Conservation (phyloP, 2,113 vertebrate genomes). For the Cebidichthys violaceus region DNA sequence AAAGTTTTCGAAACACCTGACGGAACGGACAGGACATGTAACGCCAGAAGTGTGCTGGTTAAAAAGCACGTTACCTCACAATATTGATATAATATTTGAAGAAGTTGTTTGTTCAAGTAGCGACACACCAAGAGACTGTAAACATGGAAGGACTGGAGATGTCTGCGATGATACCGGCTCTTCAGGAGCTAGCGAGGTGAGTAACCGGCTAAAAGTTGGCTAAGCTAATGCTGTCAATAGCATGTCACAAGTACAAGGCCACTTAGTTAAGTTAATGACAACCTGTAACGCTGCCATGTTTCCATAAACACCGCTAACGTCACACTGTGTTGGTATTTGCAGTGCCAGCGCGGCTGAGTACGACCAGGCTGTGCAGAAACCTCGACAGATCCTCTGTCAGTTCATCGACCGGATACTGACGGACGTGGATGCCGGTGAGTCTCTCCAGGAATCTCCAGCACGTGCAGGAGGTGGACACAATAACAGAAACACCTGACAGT, state of each 20-base stretch:
- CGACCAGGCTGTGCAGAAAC: constrained; percentile 91
- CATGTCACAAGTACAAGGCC: too few relatives aligned
- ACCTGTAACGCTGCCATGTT: too few relatives aligned
- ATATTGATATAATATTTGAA: not conserved
- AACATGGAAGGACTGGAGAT: constrained; percentile 90
- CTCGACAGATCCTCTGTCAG: constrained; percentile 96
- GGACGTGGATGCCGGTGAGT: constrained; percentile 95
- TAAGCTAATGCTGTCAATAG: constrained; percentile 35
- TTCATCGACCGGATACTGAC: constrained; percentile 97
- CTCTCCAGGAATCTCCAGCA: not conserved
- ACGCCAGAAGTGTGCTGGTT: not conserved
- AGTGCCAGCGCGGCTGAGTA: constrained; percentile 91
- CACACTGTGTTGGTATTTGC: constrained; percentile 68
- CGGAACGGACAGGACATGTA: not conserved
- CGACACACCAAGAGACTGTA: not conserved
- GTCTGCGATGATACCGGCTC: constrained; percentile 96
- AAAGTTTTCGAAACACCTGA: constrained; percentile 68
- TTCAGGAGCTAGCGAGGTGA: constrained; percentile 93
- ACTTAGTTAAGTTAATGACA: not conserved
- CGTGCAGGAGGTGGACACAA: not conserved
- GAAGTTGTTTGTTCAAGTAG: not conserved
- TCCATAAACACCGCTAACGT: not conserved
- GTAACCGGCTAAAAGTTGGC: constrained; percentile 19
- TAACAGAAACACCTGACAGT: not conserved
- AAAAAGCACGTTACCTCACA: not conserved